Conservation (phyloP, 2,113 vertebrate species). For the Panthera tigris region DNA sequence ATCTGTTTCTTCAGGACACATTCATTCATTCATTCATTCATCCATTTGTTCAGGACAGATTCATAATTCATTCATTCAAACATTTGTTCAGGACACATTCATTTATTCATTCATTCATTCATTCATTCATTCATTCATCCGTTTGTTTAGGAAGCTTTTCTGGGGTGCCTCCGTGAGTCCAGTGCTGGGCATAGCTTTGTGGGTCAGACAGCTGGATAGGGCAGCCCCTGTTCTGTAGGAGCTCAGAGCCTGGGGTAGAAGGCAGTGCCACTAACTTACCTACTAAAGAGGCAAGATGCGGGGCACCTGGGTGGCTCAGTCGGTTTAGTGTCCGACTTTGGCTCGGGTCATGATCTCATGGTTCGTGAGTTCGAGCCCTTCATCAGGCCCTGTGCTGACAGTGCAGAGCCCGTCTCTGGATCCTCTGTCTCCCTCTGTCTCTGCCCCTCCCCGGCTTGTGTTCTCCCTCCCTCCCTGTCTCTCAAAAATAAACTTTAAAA, state of each 20-base stretch:
- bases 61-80: background rate
- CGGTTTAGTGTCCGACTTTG: too few relatives aligned
- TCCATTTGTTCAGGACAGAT: background rate
- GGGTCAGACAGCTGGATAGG: background rate
- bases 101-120: background rate
- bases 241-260: background rate
- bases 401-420: too few relatives aligned
- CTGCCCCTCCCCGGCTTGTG: too few relatives aligned
- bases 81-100: background rate
- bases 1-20: background rate
- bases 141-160: background rate
- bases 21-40: background rate
- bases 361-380: too few relatives aligned
- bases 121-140: background rate
- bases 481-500: too few relatives aligned
- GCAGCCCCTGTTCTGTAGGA: background rate
- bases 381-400: too few relatives aligned
- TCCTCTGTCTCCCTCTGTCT: too few relatives aligned
- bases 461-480: too few relatives aligned
- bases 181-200: background rate
- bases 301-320: too few relatives aligned
- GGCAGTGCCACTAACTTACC: background rate
- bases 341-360: too few relatives aligned
- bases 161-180: background rate
- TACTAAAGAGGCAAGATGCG: background rate